phyloP scores from a whole-genome alignment of 2,888 invertebrate genomes.

The Hofmannophila pseudospretella region DNA sequence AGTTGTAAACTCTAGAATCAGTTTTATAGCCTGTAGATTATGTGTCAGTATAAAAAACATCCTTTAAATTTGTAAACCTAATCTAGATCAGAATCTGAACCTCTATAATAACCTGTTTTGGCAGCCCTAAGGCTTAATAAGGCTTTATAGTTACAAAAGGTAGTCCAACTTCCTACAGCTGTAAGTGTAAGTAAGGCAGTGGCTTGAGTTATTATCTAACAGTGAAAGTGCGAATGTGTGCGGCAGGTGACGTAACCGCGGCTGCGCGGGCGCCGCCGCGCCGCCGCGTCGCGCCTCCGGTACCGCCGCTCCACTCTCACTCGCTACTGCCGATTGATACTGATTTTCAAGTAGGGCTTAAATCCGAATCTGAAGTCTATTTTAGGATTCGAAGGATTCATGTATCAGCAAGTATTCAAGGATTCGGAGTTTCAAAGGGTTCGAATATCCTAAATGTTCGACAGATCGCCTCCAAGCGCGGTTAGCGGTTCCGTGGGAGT shows the following conservation, averaged over 20 bases:
- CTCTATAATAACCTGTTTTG: conserved; percentile 2
- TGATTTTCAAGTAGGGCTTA: conserved; percentile 58
- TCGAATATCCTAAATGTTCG: too few species aligned
- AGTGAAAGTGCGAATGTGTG: conserved; percentile 74
- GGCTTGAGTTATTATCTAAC: conserved; percentile 69
- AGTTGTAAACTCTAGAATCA: too few species aligned
- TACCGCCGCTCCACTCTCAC: conserved; percentile 52
- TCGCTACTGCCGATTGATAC: conserved; percentile 34
- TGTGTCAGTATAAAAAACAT: too few species aligned
- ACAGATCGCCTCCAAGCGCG: too few species aligned
- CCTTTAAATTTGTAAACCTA: too few species aligned
- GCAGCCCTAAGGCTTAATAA: conserved; percentile 3
- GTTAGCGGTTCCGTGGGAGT: too few species aligned
- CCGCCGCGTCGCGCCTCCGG: neutral
- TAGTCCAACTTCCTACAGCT: conserved; percentile 62
- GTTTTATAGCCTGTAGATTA: too few species aligned
- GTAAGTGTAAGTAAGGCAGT: conserved; percentile 73
- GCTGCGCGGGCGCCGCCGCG: conserved; percentile 17
- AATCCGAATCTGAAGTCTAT: too few species aligned
- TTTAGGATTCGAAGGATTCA: too few species aligned
- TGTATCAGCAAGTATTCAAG: too few species aligned
- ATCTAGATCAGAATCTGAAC: too few species aligned
- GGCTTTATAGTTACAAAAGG: conserved; percentile 15
- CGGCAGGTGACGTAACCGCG: conserved; percentile 66
- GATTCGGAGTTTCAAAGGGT: too few species aligned